These are phyloP conservation scores for Phenganax subtilis DNA, from an alignment of 92 coral and sea anemone genomes.

Conservation along the genomic window DNA sequence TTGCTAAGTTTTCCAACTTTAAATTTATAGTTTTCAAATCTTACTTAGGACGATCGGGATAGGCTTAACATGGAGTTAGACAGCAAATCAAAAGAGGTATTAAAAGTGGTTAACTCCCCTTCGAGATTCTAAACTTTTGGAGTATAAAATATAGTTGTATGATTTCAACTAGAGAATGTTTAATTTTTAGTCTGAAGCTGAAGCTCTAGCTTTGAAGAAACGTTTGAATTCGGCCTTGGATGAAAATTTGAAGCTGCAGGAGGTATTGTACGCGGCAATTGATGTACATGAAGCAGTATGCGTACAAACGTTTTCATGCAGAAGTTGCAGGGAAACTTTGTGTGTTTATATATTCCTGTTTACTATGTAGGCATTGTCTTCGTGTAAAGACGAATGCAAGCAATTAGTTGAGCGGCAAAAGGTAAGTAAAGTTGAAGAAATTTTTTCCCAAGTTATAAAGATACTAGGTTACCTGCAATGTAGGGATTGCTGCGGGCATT, in stretches of 20 bases:
- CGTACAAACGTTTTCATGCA: neutral
- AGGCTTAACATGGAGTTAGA: slow-evolving; percentile 22
- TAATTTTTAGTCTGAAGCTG: slow-evolving; percentile 19
- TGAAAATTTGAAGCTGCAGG: slow-evolving; percentile 25
- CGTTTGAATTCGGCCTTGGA: slow-evolving; percentile 34
- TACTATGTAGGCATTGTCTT: slow-evolving; percentile 14
- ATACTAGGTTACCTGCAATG: neutral
- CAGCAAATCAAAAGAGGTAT: slow-evolving; percentile 32
- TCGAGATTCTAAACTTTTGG: neutral
- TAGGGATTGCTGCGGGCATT: no score
- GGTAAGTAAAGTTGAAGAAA: neutral
- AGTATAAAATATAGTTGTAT: neutral
- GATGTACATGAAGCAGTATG: neutral
- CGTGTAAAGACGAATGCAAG: slow-evolving; percentile 23
- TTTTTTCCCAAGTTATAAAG: neutral
- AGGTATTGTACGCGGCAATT: neutral
- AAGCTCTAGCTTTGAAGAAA: slow-evolving; percentile 9
- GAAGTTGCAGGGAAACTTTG: neutral
- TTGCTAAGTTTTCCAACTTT: neutral
- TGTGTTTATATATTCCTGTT: neutral
- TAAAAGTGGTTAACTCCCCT: neutral
- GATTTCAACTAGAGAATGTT: neutral
- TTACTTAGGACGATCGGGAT: slow-evolving; percentile 18
- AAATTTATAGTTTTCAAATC: neutral
- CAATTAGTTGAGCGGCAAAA: slow-evolving; percentile 10